phyloP scores from a whole-genome alignment of 2,888 invertebrate species.

The Seladonia tumulorum region DNA sequence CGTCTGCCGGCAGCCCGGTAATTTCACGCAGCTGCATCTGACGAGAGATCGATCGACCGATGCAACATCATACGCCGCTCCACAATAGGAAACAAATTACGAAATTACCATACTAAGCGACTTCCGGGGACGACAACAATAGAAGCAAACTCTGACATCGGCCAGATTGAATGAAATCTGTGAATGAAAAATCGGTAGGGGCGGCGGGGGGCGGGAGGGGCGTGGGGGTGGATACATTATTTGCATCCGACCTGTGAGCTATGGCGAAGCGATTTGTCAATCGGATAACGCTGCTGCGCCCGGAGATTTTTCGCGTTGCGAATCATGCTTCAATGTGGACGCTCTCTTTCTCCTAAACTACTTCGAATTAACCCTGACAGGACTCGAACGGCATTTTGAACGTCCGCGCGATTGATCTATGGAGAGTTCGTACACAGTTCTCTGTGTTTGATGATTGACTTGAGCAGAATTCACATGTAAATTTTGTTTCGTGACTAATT shows the following conservation, averaged over 20 bases:
- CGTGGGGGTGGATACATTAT: slow-evolving; percentile 57
- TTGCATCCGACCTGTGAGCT: slow-evolving; percentile 65
- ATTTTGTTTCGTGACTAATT: too few relatives aligned
- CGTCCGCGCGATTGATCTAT: too few relatives aligned
- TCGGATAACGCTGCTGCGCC: not conserved
- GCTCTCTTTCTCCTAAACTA: not conserved
- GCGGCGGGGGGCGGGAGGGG: not conserved
- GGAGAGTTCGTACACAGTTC: too few relatives aligned
- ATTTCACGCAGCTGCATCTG: slow-evolving; percentile 73
- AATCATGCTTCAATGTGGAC: not conserved
- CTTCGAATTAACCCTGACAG: not conserved
- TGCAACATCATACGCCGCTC: slow-evolving; percentile 72
- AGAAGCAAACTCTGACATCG: slow-evolving; percentile 55
- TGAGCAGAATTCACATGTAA: too few relatives aligned
- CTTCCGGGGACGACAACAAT: slow-evolving; percentile 72
- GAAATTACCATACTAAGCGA: slow-evolving; percentile 79
- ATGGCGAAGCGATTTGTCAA: slow-evolving; percentile 33
- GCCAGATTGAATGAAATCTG: slow-evolving; percentile 61
- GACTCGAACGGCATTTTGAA: not conserved
- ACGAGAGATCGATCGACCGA: slow-evolving; percentile 73
- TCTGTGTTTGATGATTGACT: too few relatives aligned
- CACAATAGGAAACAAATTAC: slow-evolving; percentile 79
- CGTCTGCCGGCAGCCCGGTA: slow-evolving; percentile 61
- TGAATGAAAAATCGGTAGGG: slow-evolving; percentile 61
- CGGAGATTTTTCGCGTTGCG: not conserved